Evolutionary conservation across 2,113 vertebrate species (phyloP).

Genomic region (Anolis carolinensis): DNA sequence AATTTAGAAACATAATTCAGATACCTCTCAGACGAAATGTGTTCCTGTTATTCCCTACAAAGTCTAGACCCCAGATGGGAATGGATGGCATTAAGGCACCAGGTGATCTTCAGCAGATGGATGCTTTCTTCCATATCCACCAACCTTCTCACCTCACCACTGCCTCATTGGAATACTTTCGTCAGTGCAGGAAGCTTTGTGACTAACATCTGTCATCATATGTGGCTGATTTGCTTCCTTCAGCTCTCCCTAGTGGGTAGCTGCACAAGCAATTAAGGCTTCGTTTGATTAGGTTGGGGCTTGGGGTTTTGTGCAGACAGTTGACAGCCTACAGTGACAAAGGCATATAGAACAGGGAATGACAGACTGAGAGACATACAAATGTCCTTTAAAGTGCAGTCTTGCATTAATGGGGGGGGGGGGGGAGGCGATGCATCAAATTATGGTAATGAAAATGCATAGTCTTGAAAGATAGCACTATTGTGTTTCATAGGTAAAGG

Average conservation of each 20-base stretch:
- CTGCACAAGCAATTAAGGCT: neutral
- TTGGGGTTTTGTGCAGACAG: neutral
- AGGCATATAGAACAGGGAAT: neutral
- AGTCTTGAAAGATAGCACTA: too few relatives aligned
- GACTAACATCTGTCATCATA: neutral
- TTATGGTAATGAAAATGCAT: too few relatives aligned
- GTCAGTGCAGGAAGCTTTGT: neutral
- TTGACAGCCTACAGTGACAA: neutral
- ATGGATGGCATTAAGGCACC: neutral
- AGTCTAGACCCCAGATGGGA: neutral
- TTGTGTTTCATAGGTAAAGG: too few relatives aligned
- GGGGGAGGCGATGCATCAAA: too few relatives aligned
- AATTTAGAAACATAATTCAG: neutral
- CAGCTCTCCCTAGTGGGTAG: neutral
- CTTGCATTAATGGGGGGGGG: neutral
- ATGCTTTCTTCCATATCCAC: neutral
- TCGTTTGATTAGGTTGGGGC: neutral
- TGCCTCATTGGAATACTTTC: neutral
- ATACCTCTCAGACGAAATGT: neutral
- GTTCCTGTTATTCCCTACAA: neutral
- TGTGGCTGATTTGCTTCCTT: neutral
- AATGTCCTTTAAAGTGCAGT: neutral
- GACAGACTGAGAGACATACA: neutral
- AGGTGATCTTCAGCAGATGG: neutral
- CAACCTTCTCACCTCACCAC: neutral